Percentiles rank a stretch among this genome's conserved stretches.
Evolutionary conservation across 2,888 invertebrate genomes (phyloP).

Genomic region (Brachyopa scutellaris): DNA sequence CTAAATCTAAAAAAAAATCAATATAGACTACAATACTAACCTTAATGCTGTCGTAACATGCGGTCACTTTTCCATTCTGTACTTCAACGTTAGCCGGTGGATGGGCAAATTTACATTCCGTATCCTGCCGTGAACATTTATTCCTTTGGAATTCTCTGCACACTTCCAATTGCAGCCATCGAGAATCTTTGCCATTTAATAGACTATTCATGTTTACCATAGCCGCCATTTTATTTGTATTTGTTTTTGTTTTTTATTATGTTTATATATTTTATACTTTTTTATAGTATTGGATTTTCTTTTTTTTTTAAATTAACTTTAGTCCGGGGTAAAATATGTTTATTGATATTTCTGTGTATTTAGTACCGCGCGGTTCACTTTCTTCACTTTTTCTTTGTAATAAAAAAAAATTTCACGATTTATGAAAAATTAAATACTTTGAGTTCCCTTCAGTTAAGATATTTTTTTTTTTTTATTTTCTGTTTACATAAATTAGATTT

Average conservation of each 20-base stretch:
- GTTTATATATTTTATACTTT: slow-evolving; percentile 22
- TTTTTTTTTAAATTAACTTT: slow-evolving; percentile 8
- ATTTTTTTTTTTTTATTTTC: slow-evolving; percentile 2
- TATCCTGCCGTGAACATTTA: slow-evolving; percentile 99
- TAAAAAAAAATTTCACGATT: slow-evolving; percentile 24
- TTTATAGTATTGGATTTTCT: slow-evolving; percentile 16
- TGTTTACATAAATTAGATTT: slow-evolving; percentile 12
- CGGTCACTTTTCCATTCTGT: slow-evolving; percentile 99
- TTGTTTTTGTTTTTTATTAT: slow-evolving; percentile 61
- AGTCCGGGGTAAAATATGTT: neutral
- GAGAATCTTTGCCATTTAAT: slow-evolving; percentile 98
- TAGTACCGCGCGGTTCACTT: slow-evolving; percentile 39
- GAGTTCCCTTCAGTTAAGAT: slow-evolving; percentile 7
- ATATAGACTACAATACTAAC: slow-evolving; percentile 84
- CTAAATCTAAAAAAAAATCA: slow-evolving; percentile 4
- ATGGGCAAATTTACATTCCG: slow-evolving; percentile 99
- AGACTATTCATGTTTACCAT: slow-evolving; percentile 99
- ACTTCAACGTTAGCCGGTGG: slow-evolving; percentile 99
- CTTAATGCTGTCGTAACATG: slow-evolving; percentile 99
- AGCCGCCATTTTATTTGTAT: slow-evolving; percentile 85
- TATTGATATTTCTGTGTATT: neutral
- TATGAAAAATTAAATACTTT: slow-evolving; percentile 10
- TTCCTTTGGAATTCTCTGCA: slow-evolving; percentile 99
- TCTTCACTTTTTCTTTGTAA: slow-evolving; percentile 9
- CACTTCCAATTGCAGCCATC: slow-evolving; percentile 99